Evolutionary conservation across 92 coral and sea anemone genomes (phyloP).

Genomic region (Isaurus tuberculatus): DNA sequence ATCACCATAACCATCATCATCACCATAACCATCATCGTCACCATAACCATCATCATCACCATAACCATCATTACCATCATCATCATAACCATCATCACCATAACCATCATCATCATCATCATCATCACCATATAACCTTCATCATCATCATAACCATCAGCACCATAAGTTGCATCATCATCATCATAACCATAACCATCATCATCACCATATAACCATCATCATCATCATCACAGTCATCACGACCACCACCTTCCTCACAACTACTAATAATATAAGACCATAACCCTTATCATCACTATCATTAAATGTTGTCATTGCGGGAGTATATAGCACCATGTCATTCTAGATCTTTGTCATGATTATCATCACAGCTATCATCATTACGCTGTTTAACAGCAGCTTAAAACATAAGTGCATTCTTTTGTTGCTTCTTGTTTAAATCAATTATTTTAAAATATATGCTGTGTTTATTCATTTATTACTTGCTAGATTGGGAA

Average conservation of each 20-base stretch:
- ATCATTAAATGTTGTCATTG: background rate
- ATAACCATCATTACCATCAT: background rate
- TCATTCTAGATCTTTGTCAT: background rate
- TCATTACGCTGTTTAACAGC: background rate
- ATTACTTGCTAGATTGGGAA: conserved; percentile 76
- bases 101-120: background rate
- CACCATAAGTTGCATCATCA: background rate
- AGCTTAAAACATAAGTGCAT: background rate
- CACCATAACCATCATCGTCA: background rate
- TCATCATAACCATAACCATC: background rate
- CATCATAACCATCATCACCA: background rate
- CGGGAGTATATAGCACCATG: background rate
- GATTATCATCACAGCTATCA: background rate
- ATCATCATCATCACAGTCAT: too few relatives aligned
- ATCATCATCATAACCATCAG: background rate
- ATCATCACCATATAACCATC: too few relatives aligned
- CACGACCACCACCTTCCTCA: too few relatives aligned
- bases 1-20: background rate
- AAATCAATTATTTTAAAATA: too few relatives aligned
- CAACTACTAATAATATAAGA: too few relatives aligned
- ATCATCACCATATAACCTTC: background rate
- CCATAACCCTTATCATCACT: background rate
- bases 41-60: background rate
- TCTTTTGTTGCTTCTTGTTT: too few relatives aligned
- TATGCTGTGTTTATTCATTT: background rate